Evolutionary conservation across 1,140 invertebrate genomes (phyloP).

Genomic region (Microvelia longipes): DNA sequence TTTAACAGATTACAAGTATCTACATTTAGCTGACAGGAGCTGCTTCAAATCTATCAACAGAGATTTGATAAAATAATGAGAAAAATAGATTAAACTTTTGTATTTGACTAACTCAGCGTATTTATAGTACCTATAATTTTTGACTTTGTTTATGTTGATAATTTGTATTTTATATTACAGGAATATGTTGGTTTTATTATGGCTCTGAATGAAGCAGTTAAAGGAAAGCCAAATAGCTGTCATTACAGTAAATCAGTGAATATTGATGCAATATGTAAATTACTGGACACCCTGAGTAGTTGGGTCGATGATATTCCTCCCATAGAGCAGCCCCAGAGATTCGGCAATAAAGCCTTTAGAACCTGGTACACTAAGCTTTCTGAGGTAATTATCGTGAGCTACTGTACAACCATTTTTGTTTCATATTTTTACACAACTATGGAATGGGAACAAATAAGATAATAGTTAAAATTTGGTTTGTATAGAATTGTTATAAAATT

Average conservation of each 20-base stretch:
- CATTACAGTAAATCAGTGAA: conserved; percentile 44
- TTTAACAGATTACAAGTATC: not conserved
- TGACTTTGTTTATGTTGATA: not conserved
- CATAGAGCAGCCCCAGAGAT: conserved; percentile 83
- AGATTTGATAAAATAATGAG: not conserved
- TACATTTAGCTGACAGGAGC: not conserved
- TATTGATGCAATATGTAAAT: conserved; percentile 42
- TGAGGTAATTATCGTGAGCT: conserved; percentile 38
- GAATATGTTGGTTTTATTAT: conserved; percentile 78
- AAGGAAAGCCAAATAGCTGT: conserved; percentile 53
- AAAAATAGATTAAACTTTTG: not conserved
- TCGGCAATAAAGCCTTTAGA: conserved; percentile 89
- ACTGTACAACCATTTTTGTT: not conserved
- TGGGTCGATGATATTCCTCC: conserved; percentile 76
- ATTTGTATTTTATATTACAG: conserved; percentile 9
- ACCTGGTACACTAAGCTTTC: conserved; percentile 68
- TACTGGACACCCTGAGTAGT: conserved; percentile 57
- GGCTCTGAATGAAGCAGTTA: conserved; percentile 68
- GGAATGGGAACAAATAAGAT: not conserved
- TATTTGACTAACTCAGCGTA: not conserved
- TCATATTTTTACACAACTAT: not conserved
- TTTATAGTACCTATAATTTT: not conserved
- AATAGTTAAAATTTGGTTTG: not conserved
- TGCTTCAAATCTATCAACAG: not conserved
- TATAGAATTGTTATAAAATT: not conserved